Evolutionary conservation across 2,888 invertebrate genomes (phyloP), one percentile per base, ranked within the genome.

Genomic region (Phrixothrix hirtus): DNA sequence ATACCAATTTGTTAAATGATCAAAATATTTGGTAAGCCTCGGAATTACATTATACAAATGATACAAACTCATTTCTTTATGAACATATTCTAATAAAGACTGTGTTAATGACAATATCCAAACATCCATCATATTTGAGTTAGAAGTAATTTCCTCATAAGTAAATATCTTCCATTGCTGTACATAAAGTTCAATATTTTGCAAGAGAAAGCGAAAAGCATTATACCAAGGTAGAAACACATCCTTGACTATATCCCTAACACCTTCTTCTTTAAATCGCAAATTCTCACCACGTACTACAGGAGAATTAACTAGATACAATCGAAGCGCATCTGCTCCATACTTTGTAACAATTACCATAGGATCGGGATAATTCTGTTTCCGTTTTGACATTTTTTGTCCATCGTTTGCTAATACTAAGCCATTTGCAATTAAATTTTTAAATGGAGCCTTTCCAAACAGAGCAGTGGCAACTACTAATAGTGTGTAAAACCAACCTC

Each of bases 401-500:
- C 99, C 99, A 79, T 99, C 98, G 21, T 89, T 75, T 9, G 97
- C 98, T 51, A 99, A 78, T 0, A 99, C 89, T 47, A 99, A 81
- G 1, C 99, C 99, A 74, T 95, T 98, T 10, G 89, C 95, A 60
- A 99, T 94, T 29, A 99, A 82, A 76, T 99, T 99, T 75, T 97
- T 97, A 75, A 95, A 99, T 0, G 99, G 98, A 0, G 99, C 88
- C 71, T 93, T 95, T 38, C 92, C 92, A 73, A 96, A 99, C 9
- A 99, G 79, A 2, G 95, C 91, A 0, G 98, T 98, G 0, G 96
- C 95, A 46, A 99, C 82, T 0, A 99, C 99, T 35, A 97, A 81
- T n/a, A 99, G 79, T 0, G 98, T 99, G 74, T 99, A 99, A 77
- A 99, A 99, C 97, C 97, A 97, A 12, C 97, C 97, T 62, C 97